Evolutionary conservation across 2,797 vertebrate genomes (phyloP).

Genomic region (Megaceryle alcyon): DNA sequence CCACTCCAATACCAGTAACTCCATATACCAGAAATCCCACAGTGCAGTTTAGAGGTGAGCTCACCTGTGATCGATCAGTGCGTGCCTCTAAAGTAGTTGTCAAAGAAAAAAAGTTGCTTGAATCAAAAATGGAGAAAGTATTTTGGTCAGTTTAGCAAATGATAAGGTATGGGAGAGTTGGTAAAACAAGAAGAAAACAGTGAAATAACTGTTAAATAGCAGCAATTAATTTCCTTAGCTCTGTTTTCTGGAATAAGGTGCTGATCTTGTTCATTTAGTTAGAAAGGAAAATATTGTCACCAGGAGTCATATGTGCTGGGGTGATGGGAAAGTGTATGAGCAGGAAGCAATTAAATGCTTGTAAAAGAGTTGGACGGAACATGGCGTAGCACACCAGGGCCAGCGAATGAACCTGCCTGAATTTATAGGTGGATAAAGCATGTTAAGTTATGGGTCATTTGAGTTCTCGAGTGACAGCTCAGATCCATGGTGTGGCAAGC

Average conservation of each 20-base stretch:
- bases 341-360: background rate
- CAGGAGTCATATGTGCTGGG: background rate
- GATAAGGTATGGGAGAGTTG: background rate
- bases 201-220: background rate
- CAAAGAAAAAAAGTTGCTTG: background rate
- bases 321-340: background rate
- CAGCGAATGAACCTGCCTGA: background rate
- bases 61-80: background rate
- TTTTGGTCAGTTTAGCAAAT: background rate
- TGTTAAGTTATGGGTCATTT: background rate
- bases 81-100: background rate
- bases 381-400: background rate
- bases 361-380: background rate
- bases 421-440: constrained; percentile 1
- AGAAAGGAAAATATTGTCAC: background rate
- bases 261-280: background rate
- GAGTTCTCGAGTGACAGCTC: constrained; percentile 18
- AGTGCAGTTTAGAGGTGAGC: background rate
- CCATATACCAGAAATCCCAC: background rate
- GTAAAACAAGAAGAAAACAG: background rate
- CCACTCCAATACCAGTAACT: background rate
- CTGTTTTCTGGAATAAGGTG: background rate
- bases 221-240: background rate
- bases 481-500: constrained; percentile 7
- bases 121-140: background rate